phyloP scores from a whole-genome alignment of 2,888 invertebrate species.

The Diachrysia chrysitis region DNA sequence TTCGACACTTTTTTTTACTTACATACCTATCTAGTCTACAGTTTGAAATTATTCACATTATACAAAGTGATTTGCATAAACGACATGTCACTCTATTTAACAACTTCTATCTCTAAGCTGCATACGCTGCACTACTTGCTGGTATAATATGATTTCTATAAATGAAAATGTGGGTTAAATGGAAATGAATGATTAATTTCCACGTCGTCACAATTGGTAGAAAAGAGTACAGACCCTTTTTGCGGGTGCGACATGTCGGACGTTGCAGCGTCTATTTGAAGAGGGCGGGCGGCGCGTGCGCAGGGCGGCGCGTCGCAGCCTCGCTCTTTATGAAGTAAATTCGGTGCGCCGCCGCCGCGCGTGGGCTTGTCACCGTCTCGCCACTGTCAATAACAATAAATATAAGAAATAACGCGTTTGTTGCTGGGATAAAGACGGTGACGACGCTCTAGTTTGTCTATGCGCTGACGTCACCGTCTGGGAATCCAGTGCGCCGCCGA shows the following conservation, averaged over 20 bases:
- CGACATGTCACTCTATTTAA: too few species aligned
- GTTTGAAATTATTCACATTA: too few species aligned
- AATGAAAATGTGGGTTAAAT: too few species aligned
- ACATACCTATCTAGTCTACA: too few species aligned
- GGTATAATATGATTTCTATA: too few species aligned
- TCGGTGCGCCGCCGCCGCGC: constrained; percentile 72
- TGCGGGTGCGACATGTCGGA: constrained; percentile 22
- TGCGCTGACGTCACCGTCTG: constrained; percentile 86
- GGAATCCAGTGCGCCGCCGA: constrained; percentile 82
- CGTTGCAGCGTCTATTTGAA: constrained; percentile 71
- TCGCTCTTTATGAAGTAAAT: constrained; percentile 73
- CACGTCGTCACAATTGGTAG: too few species aligned
- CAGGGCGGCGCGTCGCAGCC: constrained; percentile 69
- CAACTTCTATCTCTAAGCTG: too few species aligned
- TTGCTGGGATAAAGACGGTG: constrained; percentile 83
- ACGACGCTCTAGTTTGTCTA: constrained; percentile 87
- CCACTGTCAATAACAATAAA: constrained; percentile 87
- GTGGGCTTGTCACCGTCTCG: constrained; percentile 88
- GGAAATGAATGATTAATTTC: too few species aligned
- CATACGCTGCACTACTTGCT: too few species aligned
- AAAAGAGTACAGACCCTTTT: neutral
- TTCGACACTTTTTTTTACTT: too few species aligned
- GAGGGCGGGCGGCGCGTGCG: constrained; percentile 68
- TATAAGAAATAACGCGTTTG: constrained; percentile 85
- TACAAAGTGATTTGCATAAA: too few species aligned